These are phyloP conservation scores for Sinosuthora webbiana DNA, from an alignment of 2,113 vertebrate genomes.

Conservation along the genomic window DNA sequence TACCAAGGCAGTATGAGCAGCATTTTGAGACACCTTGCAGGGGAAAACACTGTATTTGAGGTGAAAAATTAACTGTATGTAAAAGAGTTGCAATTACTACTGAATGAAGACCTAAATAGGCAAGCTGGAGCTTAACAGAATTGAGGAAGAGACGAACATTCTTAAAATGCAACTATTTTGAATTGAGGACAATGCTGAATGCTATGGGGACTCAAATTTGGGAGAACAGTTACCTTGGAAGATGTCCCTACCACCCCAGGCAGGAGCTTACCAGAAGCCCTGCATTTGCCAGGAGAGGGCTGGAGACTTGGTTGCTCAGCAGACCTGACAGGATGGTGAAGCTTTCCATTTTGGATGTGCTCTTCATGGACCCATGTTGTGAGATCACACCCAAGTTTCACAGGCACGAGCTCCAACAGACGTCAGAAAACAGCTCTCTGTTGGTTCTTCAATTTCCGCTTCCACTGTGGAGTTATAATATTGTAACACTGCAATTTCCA, in stretches of 20 bases:
- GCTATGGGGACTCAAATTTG: neutral
- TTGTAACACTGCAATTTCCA: neutral
- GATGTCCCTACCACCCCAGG: accelerated
- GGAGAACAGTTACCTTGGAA: neutral
- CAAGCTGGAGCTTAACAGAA: neutral
- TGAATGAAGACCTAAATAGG: neutral
- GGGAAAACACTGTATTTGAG: neutral
- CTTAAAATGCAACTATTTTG: neutral
- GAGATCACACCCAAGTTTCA: neutral
- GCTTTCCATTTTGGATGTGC: neutral
- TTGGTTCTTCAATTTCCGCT: neutral
- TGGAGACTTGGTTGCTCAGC: neutral
- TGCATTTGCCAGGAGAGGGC: neutral
- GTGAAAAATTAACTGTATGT: neutral
- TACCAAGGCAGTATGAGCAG: neutral
- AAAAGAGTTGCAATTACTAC: neutral
- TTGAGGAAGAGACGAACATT: neutral
- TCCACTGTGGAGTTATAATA: neutral
- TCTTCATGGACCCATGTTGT: neutral
- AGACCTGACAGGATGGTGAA: neutral
- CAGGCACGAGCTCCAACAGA: neutral
- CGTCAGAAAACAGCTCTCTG: neutral
- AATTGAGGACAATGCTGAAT: neutral
- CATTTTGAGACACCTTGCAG: neutral
- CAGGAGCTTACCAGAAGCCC: neutral